These are phyloP conservation scores for Athripsodes cinereus DNA, from an alignment of 2,888 invertebrate genomes.

Conservation along the genomic window DNA sequence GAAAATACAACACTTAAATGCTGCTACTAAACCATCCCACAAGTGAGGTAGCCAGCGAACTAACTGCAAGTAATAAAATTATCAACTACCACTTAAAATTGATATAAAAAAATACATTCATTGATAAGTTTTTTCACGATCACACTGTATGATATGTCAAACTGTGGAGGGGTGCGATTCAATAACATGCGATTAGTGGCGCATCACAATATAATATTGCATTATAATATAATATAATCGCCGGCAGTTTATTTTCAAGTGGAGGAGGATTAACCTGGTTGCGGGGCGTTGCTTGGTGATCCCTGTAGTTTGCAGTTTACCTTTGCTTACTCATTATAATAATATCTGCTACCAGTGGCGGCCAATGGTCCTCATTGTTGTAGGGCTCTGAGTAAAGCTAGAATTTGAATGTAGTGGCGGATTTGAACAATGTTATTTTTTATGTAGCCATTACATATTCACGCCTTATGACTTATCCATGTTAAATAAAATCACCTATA, in stretches of 20 bases:
- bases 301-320: slow-evolving; percentile 1
- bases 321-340: not conserved
- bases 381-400: too few relatives aligned
- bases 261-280: slow-evolving; percentile 25
- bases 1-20: too few relatives aligned
- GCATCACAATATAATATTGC: slow-evolving; percentile 11
- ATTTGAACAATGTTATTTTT: not conserved
- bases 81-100: too few relatives aligned
- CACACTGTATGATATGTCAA: not conserved
- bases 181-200: slow-evolving; percentile 26
- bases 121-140: too few relatives aligned
- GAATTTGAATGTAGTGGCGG: not conserved
- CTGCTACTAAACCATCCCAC: too few relatives aligned
- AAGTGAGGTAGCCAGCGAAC: too few relatives aligned
- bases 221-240: slow-evolving; percentile 8
- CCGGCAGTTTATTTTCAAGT: slow-evolving; percentile 18
- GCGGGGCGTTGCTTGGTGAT: slow-evolving; percentile 14
- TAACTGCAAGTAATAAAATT: too few relatives aligned
- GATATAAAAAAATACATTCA: not conserved
- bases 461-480: not conserved
- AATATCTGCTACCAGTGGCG: too few relatives aligned
- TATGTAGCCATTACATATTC: not conserved
- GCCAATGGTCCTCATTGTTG: too few relatives aligned
- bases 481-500: too few relatives aligned
- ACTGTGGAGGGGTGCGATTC: slow-evolving; percentile 9